These are phyloP conservation scores for Gambusia affinis DNA, from an alignment of 2,113 vertebrate genomes.

Conservation along the genomic window DNA sequence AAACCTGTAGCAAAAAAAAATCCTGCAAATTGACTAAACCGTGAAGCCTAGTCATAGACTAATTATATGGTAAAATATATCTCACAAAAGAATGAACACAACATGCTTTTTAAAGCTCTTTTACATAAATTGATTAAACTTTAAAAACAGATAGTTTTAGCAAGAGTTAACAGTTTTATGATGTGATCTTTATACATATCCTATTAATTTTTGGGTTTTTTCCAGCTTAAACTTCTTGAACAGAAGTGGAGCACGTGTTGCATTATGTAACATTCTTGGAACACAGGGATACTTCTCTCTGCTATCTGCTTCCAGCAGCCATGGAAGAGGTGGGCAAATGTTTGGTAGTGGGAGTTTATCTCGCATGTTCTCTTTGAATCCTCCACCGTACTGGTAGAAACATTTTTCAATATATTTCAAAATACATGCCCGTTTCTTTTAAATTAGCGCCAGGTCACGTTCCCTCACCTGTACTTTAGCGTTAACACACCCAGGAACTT, in stretches of 20 bases:
- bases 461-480: conserved; percentile 87
- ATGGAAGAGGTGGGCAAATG: conserved; percentile 7
- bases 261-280: conserved; percentile 52
- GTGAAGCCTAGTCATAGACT: too few relatives aligned
- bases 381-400: not conserved
- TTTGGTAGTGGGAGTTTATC: conserved; percentile 20
- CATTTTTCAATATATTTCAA: not conserved
- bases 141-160: not conserved
- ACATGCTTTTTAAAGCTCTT: too few relatives aligned
- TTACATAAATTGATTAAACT: not conserved
- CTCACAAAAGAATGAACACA: not conserved
- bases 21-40: not conserved
- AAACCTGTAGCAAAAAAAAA: not conserved
- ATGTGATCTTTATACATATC: not conserved
- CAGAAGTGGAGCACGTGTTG: conserved; percentile 3
- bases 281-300: conserved; percentile 13
- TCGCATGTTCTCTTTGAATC: conserved; percentile 11
- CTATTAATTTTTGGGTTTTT: not conserved
- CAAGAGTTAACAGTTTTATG: not conserved
- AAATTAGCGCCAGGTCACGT: not conserved
- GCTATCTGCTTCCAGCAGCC: conserved; percentile 34
- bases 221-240: conserved; percentile 1
- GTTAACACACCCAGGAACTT: conserved; percentile 84
- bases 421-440: not conserved
- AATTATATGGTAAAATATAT: too few relatives aligned